These are phyloP conservation scores for Anguilla pacifica DNA, from an alignment of 2,797 vertebrate species.

Conservation along the genomic window DNA sequence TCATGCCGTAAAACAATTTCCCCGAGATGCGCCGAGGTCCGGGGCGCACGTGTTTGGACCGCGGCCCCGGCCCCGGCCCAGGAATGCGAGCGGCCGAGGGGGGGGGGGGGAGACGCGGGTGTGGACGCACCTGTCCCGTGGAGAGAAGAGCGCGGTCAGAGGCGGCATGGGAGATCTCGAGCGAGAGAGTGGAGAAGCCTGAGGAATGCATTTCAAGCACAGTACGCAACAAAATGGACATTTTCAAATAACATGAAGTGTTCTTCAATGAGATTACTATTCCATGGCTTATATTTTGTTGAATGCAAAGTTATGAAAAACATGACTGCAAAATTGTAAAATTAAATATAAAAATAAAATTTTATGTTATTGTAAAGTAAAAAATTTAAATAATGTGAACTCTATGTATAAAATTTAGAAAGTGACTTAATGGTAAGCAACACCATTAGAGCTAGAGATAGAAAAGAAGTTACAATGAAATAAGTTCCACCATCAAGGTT, in stretches of 20 bases:
- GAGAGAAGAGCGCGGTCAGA: background rate
- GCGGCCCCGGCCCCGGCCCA: constrained; percentile 44
- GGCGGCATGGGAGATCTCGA: background rate
- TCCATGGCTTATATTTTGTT: background rate
- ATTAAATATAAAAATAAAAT: too few species aligned
- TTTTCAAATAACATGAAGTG: background rate
- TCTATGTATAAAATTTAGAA: too few species aligned
- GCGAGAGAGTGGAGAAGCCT: background rate
- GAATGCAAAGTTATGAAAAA: background rate
- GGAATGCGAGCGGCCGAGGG: background rate
- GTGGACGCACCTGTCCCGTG: background rate
- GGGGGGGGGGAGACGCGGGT: background rate
- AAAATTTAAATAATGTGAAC: too few species aligned
- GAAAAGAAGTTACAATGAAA: background rate
- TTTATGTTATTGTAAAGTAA: too few species aligned
- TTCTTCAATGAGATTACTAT: background rate
- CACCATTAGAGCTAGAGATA: background rate
- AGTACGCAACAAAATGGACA: background rate
- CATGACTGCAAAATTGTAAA: too few species aligned
- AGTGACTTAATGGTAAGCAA: background rate
- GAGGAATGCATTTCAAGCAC: background rate
- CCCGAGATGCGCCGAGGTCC: constrained; percentile 39
- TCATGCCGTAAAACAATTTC: constrained; percentile 52
- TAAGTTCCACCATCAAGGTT: background rate
- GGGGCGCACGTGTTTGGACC: constrained; percentile 54